phyloP scores from a whole-genome alignment of 2,113 vertebrate species.

The Tauraco erythrolophus region DNA sequence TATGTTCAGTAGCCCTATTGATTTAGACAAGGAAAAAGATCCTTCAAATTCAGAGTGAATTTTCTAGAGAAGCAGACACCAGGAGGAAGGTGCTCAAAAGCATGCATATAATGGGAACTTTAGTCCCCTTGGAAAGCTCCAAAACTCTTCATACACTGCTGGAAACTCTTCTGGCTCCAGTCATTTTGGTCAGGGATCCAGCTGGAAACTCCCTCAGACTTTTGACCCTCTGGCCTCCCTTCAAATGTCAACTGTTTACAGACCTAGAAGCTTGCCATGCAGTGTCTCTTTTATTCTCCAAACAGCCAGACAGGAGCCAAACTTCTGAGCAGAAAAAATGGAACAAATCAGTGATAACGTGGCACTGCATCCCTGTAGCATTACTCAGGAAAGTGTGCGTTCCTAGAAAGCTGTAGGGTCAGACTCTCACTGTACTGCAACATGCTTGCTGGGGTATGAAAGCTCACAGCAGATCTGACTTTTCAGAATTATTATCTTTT shows the following conservation, averaged over 20 bases:
- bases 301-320: neutral
- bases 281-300: neutral
- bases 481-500: neutral
- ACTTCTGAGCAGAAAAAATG: neutral
- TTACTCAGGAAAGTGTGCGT: rapidly evolving
- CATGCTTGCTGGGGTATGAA: neutral
- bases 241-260: neutral
- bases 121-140: neutral
- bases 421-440: neutral
- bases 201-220: neutral
- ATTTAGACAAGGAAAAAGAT: neutral
- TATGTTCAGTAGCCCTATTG: neutral
- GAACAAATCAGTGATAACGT: rapidly evolving
- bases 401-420: neutral
- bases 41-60: neutral
- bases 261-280: neutral
- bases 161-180: neutral
- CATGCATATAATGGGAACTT: neutral
- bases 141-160: neutral
- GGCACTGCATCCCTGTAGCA: rapidly evolving
- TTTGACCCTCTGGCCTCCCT: neutral
- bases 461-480: neutral
- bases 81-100: neutral
- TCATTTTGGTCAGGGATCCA: neutral
- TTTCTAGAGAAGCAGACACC: neutral